Evolutionary conservation across 2,113 vertebrate genomes (phyloP).

Genomic region (Vidua macroura): DNA sequence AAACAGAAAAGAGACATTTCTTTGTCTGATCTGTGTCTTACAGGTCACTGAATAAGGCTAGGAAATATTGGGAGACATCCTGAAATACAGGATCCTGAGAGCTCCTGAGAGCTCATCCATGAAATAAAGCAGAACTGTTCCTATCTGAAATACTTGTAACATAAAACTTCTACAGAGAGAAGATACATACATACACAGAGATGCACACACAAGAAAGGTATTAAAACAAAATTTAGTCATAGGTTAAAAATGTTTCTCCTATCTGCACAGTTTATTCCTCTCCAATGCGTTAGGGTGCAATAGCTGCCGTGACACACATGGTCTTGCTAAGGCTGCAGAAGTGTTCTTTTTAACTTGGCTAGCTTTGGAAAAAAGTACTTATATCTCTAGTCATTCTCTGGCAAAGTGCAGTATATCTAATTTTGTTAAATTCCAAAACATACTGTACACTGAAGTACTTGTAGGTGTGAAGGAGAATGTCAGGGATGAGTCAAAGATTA

Average conservation of each 20-base stretch:
- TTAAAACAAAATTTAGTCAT: neutral
- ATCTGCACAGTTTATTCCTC: neutral
- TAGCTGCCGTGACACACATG: neutral
- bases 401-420: conserved; percentile 58
- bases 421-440: conserved; percentile 69
- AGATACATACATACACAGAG: neutral
- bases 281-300: neutral
- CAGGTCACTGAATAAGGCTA: neutral
- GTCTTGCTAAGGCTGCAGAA: conserved; percentile 6
- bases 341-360: neutral
- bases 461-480: conserved; percentile 77
- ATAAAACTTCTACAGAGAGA: neutral
- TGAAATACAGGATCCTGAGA: neutral
- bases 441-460: conserved; percentile 64
- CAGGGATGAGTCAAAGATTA: conserved; percentile 79
- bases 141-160: neutral
- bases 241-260: neutral
- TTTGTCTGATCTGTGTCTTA: neutral
- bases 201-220: neutral
- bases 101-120: neutral
- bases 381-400: conserved; percentile 25
- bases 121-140: neutral
- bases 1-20: neutral
- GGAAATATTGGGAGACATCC: neutral
- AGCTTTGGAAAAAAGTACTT: neutral